Percentiles rank a stretch among this genome's conserved stretches.
Conservation (phyloP, 2,113 vertebrate species). For the Enhydra lutris region DNA sequence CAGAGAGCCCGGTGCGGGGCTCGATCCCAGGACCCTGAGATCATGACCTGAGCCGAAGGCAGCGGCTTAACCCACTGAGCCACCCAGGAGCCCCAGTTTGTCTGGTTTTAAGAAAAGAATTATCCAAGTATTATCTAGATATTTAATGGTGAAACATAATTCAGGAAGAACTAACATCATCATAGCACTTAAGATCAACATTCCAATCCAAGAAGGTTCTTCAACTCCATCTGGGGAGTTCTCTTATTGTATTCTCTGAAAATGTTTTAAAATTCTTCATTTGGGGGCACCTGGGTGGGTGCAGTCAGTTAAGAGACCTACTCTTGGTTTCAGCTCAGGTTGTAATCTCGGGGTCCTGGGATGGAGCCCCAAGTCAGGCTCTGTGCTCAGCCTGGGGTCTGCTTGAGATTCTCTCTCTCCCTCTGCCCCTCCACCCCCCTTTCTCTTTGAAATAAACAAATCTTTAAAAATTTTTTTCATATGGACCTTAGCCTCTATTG, state of each 20-base stretch:
- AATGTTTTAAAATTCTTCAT: background rate
- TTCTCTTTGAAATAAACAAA: background rate
- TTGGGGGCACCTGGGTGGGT: background rate
- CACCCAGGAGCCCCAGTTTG: no score
- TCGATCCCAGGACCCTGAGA: no score
- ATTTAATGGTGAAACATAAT: background rate
- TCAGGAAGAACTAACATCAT: background rate
- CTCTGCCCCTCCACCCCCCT: background rate
- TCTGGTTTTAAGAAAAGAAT: background rate
- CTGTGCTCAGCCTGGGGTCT: background rate
- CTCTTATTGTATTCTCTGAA: background rate
- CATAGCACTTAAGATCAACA: background rate
- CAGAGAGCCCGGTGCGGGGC: no score
- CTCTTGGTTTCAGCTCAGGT: background rate
- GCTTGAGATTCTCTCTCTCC: background rate
- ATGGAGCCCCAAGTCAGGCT: background rate
- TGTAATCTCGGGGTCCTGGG: background rate
- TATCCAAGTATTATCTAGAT: background rate
- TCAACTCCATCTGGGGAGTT: background rate
- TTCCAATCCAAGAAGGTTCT: background rate
- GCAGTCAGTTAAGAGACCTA: background rate
- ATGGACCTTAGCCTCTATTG: background rate
- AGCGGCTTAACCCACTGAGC: no score
- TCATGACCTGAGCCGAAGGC: no score
- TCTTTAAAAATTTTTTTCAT: background rate